Percentiles rank a stretch among this genome's conserved stretches.
These are phyloP conservation scores for Phytoseiulus persimilis DNA, from an alignment of 2,888 invertebrate genomes.

Conservation along the genomic window DNA sequence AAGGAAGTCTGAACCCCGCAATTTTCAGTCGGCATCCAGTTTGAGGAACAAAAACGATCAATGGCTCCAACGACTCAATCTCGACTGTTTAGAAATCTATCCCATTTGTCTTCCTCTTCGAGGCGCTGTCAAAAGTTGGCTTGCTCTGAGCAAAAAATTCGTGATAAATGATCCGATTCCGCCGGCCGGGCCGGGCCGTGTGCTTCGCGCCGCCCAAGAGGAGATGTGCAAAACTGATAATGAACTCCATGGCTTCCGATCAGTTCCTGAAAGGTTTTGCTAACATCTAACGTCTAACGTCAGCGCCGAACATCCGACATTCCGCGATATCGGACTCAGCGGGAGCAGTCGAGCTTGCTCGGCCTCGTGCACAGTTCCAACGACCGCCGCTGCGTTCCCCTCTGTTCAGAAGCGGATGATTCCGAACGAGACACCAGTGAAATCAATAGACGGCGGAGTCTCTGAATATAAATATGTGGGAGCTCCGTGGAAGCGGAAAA, in stretches of 20 bases:
- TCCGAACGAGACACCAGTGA: too few species aligned
- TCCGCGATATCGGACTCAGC: neutral
- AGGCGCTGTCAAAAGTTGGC: neutral
- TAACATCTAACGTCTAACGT: neutral
- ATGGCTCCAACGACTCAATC: neutral
- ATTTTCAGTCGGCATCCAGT: neutral
- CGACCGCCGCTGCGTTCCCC: too few species aligned
- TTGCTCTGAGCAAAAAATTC: neutral
- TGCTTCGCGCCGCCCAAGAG: neutral
- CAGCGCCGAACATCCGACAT: neutral
- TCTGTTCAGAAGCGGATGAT: too few species aligned
- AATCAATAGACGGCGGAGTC: too few species aligned
- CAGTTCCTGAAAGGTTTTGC: neutral
- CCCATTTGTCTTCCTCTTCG: neutral
- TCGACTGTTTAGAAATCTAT: neutral
- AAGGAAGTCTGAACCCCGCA: neutral
- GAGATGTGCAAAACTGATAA: neutral
- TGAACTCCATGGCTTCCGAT: neutral
- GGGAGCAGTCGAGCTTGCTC: neutral
- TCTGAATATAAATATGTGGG: too few species aligned
- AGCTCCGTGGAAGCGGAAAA: too few species aligned
- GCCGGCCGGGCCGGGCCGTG: neutral
- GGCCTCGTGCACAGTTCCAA: too few species aligned
- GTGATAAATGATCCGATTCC: neutral
- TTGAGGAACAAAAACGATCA: neutral